These are phyloP conservation scores for Loripinus fragilis DNA, from an alignment of 2,888 invertebrate species.

Conservation along the genomic window DNA sequence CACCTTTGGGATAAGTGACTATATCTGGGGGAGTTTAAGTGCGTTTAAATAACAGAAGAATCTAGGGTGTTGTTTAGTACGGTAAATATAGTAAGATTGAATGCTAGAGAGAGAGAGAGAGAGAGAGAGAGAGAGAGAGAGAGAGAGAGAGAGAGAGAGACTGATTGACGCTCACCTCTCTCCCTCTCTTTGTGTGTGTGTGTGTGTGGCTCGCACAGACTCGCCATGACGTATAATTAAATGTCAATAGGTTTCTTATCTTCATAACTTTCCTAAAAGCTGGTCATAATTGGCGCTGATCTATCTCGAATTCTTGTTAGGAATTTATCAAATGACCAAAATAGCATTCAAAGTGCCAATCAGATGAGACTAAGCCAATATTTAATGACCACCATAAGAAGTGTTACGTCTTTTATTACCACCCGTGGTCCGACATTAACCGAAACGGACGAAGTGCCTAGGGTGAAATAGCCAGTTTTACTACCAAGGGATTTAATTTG, in stretches of 20 bases:
- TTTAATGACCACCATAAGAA: conserved; percentile 11
- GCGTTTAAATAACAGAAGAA: too few relatives aligned
- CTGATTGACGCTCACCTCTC: too few relatives aligned
- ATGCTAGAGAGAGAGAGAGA: too few relatives aligned
- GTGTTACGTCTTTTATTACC: conserved; percentile 19
- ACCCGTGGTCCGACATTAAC: not conserved
- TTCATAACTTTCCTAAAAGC: not conserved
- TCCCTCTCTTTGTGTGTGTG: too few relatives aligned
- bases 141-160: too few relatives aligned
- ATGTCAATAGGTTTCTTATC: not conserved
- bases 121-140: too few relatives aligned
- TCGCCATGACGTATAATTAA: too few relatives aligned
- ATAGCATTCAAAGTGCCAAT: conserved; percentile 8
- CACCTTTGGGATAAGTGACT: too few relatives aligned
- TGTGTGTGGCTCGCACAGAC: too few relatives aligned
- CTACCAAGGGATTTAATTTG: conserved; percentile 57
- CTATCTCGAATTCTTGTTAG: conserved; percentile 11
- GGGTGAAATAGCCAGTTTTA: conserved; percentile 35
- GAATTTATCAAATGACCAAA: conserved; percentile 15
- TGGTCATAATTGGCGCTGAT: conserved; percentile 3
- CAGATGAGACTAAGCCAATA: not conserved
- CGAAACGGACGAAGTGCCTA: conserved; percentile 25
- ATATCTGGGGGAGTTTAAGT: too few relatives aligned
- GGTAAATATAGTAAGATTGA: too few relatives aligned
- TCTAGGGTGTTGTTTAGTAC: too few relatives aligned